These are phyloP conservation scores for Sebastes oblongus DNA, from an alignment of 2,797 vertebrate species.

Conservation along the genomic window DNA sequence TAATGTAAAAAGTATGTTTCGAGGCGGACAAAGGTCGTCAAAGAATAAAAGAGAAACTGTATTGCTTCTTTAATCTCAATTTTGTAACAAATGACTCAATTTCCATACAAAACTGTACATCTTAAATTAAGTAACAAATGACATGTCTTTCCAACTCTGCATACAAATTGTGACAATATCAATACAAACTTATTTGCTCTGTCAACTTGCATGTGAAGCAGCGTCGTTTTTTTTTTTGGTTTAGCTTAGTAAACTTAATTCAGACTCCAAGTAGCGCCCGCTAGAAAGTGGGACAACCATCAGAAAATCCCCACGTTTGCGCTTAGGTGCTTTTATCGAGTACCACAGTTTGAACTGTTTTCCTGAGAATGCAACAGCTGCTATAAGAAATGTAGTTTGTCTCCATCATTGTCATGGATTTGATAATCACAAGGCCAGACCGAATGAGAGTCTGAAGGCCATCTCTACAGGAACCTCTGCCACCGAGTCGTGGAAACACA, in stretches of 20 bases:
- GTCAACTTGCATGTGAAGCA: slow-evolving; percentile 2
- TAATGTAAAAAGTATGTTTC: slow-evolving; percentile 16
- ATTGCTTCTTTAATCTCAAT: slow-evolving; percentile 19
- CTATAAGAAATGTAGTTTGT: neutral
- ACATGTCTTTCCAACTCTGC: neutral
- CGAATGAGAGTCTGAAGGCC: slow-evolving; percentile 95
- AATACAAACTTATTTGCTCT: neutral
- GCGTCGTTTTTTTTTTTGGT: neutral
- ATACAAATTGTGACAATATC: slow-evolving; percentile 20
- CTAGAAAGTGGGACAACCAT: neutral
- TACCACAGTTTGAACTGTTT: neutral
- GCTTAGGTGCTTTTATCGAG: neutral
- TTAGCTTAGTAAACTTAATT: slow-evolving; percentile 3
- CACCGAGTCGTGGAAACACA: slow-evolving; percentile 97
- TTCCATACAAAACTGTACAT: slow-evolving; percentile 70
- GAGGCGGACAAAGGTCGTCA: neutral
- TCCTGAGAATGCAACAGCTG: slow-evolving; percentile 35
- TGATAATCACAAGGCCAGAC: slow-evolving; percentile 82
- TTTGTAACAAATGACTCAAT: slow-evolving; percentile 33
- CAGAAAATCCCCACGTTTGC: neutral
- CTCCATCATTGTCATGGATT: neutral
- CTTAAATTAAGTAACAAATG: slow-evolving; percentile 62
- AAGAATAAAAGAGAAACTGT: slow-evolving; percentile 9
- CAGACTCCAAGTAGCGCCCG: neutral
- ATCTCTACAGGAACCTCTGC: slow-evolving; percentile 92